Base-by-base conservation (phyloP, 2,113 vertebrate species). In the Paramormyrops kingsleyae region DNA sequence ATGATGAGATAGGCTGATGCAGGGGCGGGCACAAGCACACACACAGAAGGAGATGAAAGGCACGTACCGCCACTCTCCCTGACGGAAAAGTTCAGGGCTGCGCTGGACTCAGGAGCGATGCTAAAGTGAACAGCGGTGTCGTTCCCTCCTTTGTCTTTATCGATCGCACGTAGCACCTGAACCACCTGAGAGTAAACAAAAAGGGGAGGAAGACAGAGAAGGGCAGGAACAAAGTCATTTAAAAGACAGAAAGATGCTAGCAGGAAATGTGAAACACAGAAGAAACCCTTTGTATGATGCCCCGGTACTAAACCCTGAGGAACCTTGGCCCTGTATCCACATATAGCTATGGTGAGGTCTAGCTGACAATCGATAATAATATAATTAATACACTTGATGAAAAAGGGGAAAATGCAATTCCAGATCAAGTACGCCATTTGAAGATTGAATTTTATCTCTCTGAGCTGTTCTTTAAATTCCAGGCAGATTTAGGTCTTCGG, bases 81-180 rank as follows among this genome's bases (percentile, higher is more conserved):
- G 92, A 97, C 91, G 88, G 95, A 95, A 93, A 98, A 95, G 94
- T 98, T 97, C 70, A 96, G 95, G n/a, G 96, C 93, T 0, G 92
- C 91, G 2, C 94, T 92, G 92, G 95, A 94, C 83, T 96, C 96
- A 1, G 94, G 42, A 0, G 95, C 92, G 90, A 97, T 95, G 90
- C 96, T 97, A 93, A 98, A 96, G 93, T 96, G 96, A 89, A 98
- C 94, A 0, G 92, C 93, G 53, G 94, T 93, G 24, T 94, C 94
- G 70, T 96, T 95, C 12, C 95, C 95, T 8, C 91, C 95, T 12
- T 96, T 95, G 44, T 97, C 97, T 92, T 91, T 94, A 93, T 97
- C 97, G 13, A 97, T 91, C 0, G 96, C 96, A 77, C 94, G 93
- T 84, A 98, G 92, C 42, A 97, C 95, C 93, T 97, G 97, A 83